These are phyloP conservation scores for Diaperis boleti DNA, from an alignment of 2,888 invertebrate species.

Conservation along the genomic window DNA sequence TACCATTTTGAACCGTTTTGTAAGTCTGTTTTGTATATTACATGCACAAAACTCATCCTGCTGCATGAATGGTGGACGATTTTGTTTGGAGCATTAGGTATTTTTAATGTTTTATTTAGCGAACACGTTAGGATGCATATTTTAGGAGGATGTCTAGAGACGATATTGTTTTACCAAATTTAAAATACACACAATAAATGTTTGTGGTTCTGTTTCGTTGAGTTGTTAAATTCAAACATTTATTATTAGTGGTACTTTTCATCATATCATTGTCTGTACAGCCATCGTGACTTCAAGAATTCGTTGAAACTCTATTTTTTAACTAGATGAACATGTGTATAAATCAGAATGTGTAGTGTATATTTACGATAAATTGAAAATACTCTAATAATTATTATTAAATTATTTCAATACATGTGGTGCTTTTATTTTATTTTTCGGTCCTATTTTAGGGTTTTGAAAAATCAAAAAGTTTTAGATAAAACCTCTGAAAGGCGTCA, in stretches of 20 bases:
- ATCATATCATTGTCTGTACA: slow-evolving; percentile 40
- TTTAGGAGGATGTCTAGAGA: not conserved
- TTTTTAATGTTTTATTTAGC: slow-evolving; percentile 20
- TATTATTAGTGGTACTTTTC: slow-evolving; percentile 16
- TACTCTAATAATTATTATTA: slow-evolving; percentile 40
- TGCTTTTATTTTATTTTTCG: not conserved
- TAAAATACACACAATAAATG: slow-evolving; percentile 35
- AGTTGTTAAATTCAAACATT: slow-evolving; percentile 27
- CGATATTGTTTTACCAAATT: not conserved
- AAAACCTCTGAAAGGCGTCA: too few relatives aligned
- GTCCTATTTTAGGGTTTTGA: too few relatives aligned
- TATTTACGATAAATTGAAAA: slow-evolving; percentile 39
- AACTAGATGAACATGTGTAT: slow-evolving; percentile 39
- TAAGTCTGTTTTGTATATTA: slow-evolving; percentile 30
- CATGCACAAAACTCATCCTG: slow-evolving; percentile 37
- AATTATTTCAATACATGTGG: slow-evolving; percentile 38
- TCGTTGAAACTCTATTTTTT: slow-evolving; percentile 42
- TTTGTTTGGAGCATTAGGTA: slow-evolving; percentile 8
- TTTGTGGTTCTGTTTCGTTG: slow-evolving; percentile 18
- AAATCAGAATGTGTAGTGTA: slow-evolving; percentile 43
- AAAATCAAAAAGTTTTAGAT: too few relatives aligned
- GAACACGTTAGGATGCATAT: slow-evolving; percentile 18
- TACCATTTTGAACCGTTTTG: slow-evolving; percentile 36
- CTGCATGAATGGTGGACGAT: slow-evolving; percentile 8
- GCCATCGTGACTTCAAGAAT: slow-evolving; percentile 37